Evolutionary conservation across 2,888 invertebrate genomes (phyloP), one percentile per base, ranked within the genome.

Genomic region (Epiperipatus broadwayi): DNA sequence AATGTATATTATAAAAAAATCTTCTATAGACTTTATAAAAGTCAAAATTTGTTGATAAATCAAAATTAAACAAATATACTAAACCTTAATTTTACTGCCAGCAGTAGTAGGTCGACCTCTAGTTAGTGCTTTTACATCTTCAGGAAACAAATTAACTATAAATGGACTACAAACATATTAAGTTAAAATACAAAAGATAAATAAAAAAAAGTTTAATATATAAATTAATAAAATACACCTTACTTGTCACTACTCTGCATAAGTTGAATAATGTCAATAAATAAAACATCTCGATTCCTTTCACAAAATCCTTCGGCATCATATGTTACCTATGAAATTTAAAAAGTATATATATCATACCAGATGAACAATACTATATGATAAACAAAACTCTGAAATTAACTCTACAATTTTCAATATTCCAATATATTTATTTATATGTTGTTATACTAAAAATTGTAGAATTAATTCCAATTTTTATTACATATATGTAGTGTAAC

Each of bases 301-400:
- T 74, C 73, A 56, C 73, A 73, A 52, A 74, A 74, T 10, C 71
- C 70, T 19, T 69, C 67, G 5, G 68, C 67, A 47, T 67, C 64
- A 53, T 75, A 74, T 7, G 53, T 49, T 33, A 66, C 65, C 59
- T 64, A 43, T 8, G 47, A 45, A 19, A 28, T 14, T 3, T 12
- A 35, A 38, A 21, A 39, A 10, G 14, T 16, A 33, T 3, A 38
- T 34, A 16, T 16, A 31, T 39, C 12, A 10, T 29, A 10, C 5
- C 8, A n/a, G 8, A 5, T 35, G 7, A 27, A 27, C 5, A 34
- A 25, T 38, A 10, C 4, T 20, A 10, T 32, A 16, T 32, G 5
- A 31, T n/a, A 14, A 36, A 32, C 8, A 19, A 21, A 19, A 20
- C n/a, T n/a, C n/a, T n/a, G n/a, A n/a, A n/a, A n/a, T n/a, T n/a